phyloP scores from a whole-genome alignment of 2,113 vertebrate genomes.

The Myotis brandtii region DNA sequence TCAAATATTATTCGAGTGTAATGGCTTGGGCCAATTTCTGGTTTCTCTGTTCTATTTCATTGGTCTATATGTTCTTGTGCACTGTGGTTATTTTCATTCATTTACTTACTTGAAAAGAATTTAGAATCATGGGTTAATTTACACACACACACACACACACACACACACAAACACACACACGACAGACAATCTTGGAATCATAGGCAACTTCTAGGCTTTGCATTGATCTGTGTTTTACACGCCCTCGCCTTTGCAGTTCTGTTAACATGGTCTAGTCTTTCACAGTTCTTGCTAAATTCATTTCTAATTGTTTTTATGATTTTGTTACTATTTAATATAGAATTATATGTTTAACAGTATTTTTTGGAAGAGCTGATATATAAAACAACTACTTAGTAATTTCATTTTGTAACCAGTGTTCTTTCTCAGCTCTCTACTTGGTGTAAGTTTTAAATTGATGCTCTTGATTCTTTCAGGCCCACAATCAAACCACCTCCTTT shows the following conservation, averaged over 20 bases:
- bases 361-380: not conserved
- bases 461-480: not conserved
- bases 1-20: too few relatives aligned
- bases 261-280: not conserved
- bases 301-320: conserved; percentile 3
- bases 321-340: not conserved
- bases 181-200: not conserved
- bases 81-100: not conserved
- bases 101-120: not conserved
- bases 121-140: not conserved
- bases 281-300: not conserved
- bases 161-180: not conserved
- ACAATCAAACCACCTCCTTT: not conserved
- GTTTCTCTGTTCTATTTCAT: too few relatives aligned
- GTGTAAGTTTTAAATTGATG: not conserved
- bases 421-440: not conserved
- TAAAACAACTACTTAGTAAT: not conserved
- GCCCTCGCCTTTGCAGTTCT: not conserved
- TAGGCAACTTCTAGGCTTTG: not conserved
- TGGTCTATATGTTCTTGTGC: too few relatives aligned
- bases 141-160: not conserved
- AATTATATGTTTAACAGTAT: not conserved
- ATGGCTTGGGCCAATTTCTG: too few relatives aligned
- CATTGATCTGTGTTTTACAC: not conserved
- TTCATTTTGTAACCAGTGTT: not conserved